Conservation (phyloP, 64 coral and sea anemone species). For the Dendronephthya gigantea region DNA sequence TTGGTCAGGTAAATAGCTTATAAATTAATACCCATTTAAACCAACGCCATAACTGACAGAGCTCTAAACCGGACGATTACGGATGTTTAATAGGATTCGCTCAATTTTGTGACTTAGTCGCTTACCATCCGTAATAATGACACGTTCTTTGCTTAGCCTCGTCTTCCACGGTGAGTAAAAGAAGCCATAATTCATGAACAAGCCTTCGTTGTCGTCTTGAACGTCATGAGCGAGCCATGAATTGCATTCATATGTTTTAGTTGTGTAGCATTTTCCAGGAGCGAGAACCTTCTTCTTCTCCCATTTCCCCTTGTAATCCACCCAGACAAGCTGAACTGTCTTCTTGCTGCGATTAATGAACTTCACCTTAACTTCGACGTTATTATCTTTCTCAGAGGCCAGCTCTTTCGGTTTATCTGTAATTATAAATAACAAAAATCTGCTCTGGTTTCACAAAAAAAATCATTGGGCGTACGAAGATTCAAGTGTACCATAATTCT, state of each 20-base stretch:
- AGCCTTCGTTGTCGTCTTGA: neutral
- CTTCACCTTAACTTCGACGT: neutral
- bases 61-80: no score
- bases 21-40: no score
- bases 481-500: no score
- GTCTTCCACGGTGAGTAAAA: slow-evolving; percentile 5
- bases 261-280: neutral
- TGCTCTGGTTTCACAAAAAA: no score
- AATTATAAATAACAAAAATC: no score
- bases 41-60: no score
- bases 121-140: neutral
- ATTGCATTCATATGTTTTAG: neutral
- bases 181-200: neutral
- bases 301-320: neutral
- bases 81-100: no score
- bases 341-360: neutral
- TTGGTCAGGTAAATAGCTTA: no score
- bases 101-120: no score
- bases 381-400: neutral
- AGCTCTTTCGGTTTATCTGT: neutral
- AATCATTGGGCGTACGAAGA: no score
- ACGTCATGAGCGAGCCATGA: slow-evolving; percentile 7
- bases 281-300: neutral
- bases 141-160: neutral
- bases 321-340: neutral